Conservation (phyloP, 2,113 vertebrate species). For the Triplophysa dalaica region DNA sequence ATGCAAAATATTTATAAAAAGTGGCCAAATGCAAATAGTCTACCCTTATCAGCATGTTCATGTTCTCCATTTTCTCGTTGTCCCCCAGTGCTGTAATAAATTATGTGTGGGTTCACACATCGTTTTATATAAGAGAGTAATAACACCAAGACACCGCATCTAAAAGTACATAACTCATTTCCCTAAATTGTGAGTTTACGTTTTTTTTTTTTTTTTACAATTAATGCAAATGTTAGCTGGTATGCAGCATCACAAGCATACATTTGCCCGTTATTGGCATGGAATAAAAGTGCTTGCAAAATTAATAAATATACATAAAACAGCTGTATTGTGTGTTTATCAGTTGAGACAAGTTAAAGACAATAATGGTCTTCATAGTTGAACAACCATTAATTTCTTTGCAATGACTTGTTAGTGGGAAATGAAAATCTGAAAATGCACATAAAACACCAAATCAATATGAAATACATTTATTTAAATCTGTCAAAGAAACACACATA, state of each 20-base stretch:
- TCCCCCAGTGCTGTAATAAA: neutral
- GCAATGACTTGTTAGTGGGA: neutral
- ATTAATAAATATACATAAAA: neutral
- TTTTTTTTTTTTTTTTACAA: no score
- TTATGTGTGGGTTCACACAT: neutral
- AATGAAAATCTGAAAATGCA: conserved; percentile 19
- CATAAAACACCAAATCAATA: conserved; percentile 44
- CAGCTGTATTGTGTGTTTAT: neutral
- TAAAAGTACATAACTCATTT: neutral
- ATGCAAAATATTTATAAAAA: conserved; percentile 20
- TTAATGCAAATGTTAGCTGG: neutral
- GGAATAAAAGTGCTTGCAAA: neutral
- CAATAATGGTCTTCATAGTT: no score
- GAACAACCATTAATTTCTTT: neutral
- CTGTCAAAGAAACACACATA: conserved; percentile 19
- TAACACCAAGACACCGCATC: neutral
- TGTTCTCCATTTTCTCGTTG: neutral
- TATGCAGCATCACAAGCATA: neutral
- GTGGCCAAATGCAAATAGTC: neutral
- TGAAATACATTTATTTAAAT: conserved; percentile 52
- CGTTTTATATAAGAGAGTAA: neutral
- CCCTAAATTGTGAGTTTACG: neutral
- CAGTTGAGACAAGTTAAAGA: neutral
- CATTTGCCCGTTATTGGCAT: neutral
- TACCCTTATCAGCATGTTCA: neutral